Evolutionary conservation across 2,113 vertebrate species (phyloP), one percentile per base, ranked within the genome.

Genomic region (Microcebus griseorufus): DNA sequence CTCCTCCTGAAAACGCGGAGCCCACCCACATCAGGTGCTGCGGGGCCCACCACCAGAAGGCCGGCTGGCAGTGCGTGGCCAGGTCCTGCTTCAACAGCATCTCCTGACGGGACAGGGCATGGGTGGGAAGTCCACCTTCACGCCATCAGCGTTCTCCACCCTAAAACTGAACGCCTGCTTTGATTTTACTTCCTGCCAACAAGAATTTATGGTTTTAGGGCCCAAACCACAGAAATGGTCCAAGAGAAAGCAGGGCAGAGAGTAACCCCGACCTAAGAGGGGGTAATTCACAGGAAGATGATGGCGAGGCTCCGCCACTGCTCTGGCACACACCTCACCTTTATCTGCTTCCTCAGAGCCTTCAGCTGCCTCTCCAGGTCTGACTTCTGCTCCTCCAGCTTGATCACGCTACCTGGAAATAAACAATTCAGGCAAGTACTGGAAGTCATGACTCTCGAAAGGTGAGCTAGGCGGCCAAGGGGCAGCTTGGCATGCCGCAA

Each of bases 341-440:
- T 99, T 96, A 99, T 99, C 95, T 99, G 99, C 96, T 99, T 99
- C 14, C 96, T 99, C 48, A 99, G 97, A 65, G 98, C 95, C 98
- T 99, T 99, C 58, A 99, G 97, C 84, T 99, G 99, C 96, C 98
- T 99, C 95, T 99, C 99, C 94, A 99, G 94, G 72, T 99, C 99
- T 91, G 97, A 97, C 80, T 99, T 99, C 96, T 99, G 99, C 78
- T 99, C 99, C 97, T 99, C 99, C 95, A 99, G 96, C 94, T 99
- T 99, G 98, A 99, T 98, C 62, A 99, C 98, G 69, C 99, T 99
- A 99, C 98, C 99, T 99, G 95, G 25, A 84, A 97, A 97, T 0
- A 90, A 93, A 58, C 29, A 90, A 88, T 93, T 0, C 1, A 60
- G 22, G 69, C 16, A 64, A 86, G 22, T 34, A 27, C 62, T 90